Base-by-base conservation (phyloP, 2,888 invertebrate genomes). In the Caenorhabditis becei region DNA sequence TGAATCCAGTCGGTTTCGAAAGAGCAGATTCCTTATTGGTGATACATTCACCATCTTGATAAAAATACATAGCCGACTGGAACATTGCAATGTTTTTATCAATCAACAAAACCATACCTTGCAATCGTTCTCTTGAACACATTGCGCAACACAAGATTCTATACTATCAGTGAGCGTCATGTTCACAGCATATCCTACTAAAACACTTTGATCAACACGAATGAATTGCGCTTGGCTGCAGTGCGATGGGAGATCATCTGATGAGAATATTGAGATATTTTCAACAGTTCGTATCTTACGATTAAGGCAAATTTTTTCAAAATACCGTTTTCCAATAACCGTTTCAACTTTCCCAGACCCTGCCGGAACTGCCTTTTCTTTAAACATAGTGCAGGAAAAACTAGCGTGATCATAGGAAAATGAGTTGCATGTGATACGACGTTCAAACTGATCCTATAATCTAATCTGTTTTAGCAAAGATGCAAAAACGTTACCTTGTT, bases 21-120 rank as follows among this genome's bases (percentile, higher is more conserved):
- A 85, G 59, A 16, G 89, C 90, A 2, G 89, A 88, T 77, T 90
- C 91, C 20, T 82, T 85, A 72, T 91, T 91, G 14, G 91, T 87
- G 74, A 91, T 91, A 80, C 91, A 91, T 69, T 91, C 91, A 11
- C 89, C 90, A 66, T 89, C 91, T 70, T 91, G 89, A 67, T 91
- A 89, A 85, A 90, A 91, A 84, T 87, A 91, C 88, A 91, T 89
- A 7, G 89, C 91, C 0, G 91, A 91, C 88, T 90, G 65, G 74
- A 89, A 71, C 44, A 51, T 44, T 10, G 8, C 0, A 44, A 16
- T 24, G 2, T 7, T 32, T 7, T 10, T 10, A 32, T 7, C 32
- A 32, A 32, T 4, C 32, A 32, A 7, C 32, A 32, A 41, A 41
- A 7, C 7, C 41, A 11, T 49, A 87, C 89, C 72, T 88, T 88